A percentile compares a stretch with the other conserved stretches of the same genome.
These are phyloP conservation scores for Eunapius fragilis DNA, from an alignment of 37 sponge, comb jelly and placozoan genomes.

Conservation along the genomic window DNA sequence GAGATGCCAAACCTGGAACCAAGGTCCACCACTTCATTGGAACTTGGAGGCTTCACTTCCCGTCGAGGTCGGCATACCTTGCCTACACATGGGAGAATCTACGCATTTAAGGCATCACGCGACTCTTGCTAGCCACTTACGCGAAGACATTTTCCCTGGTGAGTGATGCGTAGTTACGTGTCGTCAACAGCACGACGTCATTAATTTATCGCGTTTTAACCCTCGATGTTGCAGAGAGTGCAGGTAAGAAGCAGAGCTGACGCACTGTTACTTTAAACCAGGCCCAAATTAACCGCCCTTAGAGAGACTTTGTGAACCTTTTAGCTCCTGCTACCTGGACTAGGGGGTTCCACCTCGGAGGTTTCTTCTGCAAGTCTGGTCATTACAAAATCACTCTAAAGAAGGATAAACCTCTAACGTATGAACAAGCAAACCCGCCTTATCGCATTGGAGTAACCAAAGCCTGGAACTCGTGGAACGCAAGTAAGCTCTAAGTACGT, in stretches of 20 bases:
- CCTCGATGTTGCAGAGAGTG: background rate
- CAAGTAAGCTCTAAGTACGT: conserved; percentile 4
- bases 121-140: background rate
- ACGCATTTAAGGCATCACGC: background rate
- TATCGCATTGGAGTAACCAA: conserved; percentile 56
- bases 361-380: conserved; percentile 12
- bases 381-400: conserved; percentile 33
- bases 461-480: conserved; percentile 48
- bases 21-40: conserved; percentile 48
- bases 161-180: background rate
- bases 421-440: conserved; percentile 56
- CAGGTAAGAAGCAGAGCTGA: background rate
- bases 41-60: conserved; percentile 7
- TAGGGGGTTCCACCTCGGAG: background rate
- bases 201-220: background rate
- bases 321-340: background rate
- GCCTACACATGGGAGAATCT: background rate
- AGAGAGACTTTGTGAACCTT: background rate
- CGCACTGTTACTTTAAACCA: background rate
- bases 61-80: background rate
- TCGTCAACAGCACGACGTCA: background rate
- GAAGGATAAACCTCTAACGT: conserved; percentile 44
- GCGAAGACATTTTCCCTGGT: background rate
- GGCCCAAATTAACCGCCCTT: background rate
- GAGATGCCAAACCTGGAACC: conserved; percentile 40